Percentiles rank a stretch among this genome's conserved stretches.
phyloP scores from a whole-genome alignment of 2,888 invertebrate genomes.

The Leuctra nigra region DNA sequence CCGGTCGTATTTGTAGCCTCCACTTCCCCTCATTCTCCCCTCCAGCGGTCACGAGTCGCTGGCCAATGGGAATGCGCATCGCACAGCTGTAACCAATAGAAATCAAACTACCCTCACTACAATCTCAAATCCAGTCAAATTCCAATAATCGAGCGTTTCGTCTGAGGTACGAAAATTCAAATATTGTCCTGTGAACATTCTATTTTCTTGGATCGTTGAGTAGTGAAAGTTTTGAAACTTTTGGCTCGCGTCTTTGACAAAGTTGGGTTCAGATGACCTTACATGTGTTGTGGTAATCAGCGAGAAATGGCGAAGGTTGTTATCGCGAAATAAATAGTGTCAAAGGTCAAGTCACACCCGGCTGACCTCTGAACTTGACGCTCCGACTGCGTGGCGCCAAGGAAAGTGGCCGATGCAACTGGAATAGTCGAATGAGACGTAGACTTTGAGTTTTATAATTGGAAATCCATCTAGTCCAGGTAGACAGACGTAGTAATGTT shows the following conservation, averaged over 20 bases:
- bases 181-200: too few relatives aligned
- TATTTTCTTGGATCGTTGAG: too few relatives aligned
- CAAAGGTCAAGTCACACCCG: not conserved
- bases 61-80: not conserved
- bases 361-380: not conserved
- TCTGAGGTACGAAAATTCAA: too few relatives aligned
- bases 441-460: too few relatives aligned
- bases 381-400: not conserved
- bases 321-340: not conserved
- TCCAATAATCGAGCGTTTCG: not conserved
- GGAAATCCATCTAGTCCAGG: too few relatives aligned
- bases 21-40: not conserved
- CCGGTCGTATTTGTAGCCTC: constrained; percentile 14
- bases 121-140: not conserved
- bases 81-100: constrained; percentile 11
- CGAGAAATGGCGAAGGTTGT: not conserved
- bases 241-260: too few relatives aligned
- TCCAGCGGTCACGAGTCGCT: not conserved
- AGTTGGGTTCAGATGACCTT: too few relatives aligned
- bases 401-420: not conserved
- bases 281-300: too few relatives aligned
- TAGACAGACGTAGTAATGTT: too few relatives aligned
- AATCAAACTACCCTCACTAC: not conserved
- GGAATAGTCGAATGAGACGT: too few relatives aligned
- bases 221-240: too few relatives aligned